Evolutionary conservation across 2,113 vertebrate genomes (phyloP), one percentile per base, ranked within the genome.

Genomic region (Pontoporia blainvillei): DNA sequence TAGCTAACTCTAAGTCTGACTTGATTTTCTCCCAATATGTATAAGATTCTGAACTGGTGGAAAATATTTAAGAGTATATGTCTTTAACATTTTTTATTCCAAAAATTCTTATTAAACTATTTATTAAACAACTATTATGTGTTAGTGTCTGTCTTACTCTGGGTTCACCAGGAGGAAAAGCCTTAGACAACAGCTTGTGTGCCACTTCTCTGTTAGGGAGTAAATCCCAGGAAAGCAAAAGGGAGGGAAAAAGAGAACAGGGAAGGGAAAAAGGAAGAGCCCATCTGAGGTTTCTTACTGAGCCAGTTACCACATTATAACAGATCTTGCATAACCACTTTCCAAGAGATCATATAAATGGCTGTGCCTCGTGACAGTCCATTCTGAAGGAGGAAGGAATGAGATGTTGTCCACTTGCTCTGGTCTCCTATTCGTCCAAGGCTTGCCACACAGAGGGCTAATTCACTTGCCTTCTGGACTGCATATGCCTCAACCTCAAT

Each of bases 401-500:
- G 23, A 27, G 6, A 61, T 15, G 69, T 39, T 18, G 20, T 23
- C n/a, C 29, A 20, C 12, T n/a, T n/a, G 11, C 1, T n/a, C 25
- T 3, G 5, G 36, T 13, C 1, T 44, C 15, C 44, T 14, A 4
- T 8, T 10, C 36, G n/a, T 49, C 84, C 25, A 39, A 69, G 9
- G 1, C 21, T 87, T 79, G 18, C 29, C 15, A 36, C 1, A n/a
- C 6, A 54, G 8, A 61, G 2, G 20, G 14, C 11, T 18, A 21
- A 31, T 66, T 72, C 25, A 18, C 23, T 9, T 34, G 5, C 4
- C 34, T 82, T 31, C 81, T 91, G 82, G 8, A 41, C 52, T 20
- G 0, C 41, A 29, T 3, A 6, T n/a, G 34, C 13, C 23, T 66
- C 14, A 18, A 2, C 1, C 5, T 75, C 17, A 3, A 18, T 2